These are phyloP conservation scores for Paraescarpia echinospica DNA, from an alignment of 1,140 invertebrate species.

Conservation along the genomic window DNA sequence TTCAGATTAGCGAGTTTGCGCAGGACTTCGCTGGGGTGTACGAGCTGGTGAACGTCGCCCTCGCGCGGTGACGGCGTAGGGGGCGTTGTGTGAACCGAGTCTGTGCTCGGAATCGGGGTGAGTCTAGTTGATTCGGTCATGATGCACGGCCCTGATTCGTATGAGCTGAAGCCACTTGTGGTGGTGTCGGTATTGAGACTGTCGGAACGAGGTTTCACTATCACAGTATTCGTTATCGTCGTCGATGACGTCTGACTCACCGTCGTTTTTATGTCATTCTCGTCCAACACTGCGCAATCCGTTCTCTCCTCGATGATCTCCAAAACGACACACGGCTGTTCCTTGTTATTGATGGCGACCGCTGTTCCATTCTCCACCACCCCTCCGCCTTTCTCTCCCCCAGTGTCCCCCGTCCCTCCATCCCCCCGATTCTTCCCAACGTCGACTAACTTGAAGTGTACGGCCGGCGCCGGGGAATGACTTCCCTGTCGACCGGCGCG, in stretches of 20 bases:
- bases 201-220: conserved; percentile 51
- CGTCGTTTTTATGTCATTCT: background rate
- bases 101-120: conserved; percentile 14
- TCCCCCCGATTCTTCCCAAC: background rate
- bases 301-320: background rate
- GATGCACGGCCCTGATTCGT: conserved; percentile 65
- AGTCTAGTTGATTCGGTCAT: background rate
- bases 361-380: background rate
- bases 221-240: background rate
- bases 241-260: too few species aligned
- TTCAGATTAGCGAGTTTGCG: conserved; percentile 48
- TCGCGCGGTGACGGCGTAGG: background rate
- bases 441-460: background rate
- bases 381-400: background rate
- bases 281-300: background rate
- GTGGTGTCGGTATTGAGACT: conserved; percentile 67
- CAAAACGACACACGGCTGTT: background rate
- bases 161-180: conserved; percentile 75
- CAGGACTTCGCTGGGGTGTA: conserved; percentile 46
- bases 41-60: conserved; percentile 36
- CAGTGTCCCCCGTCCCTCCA: background rate
- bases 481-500: background rate
- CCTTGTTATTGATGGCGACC: background rate
- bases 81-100: conserved; percentile 18
- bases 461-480: background rate